Conservation (phyloP, 2,113 vertebrate genomes). For the Chrysochloris asiatica region DNA sequence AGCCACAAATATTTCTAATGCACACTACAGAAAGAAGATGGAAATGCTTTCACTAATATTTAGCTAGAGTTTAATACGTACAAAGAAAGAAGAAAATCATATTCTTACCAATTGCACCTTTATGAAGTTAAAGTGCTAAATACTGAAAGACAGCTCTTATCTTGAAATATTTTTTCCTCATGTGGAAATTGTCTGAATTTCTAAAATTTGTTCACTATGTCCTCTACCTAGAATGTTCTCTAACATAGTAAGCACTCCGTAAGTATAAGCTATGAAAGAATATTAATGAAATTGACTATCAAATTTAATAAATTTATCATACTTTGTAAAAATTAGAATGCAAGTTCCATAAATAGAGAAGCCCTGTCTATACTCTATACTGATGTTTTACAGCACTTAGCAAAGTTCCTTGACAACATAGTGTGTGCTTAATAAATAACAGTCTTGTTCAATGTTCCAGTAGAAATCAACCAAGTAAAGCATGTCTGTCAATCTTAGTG, state of each 20-base stretch:
- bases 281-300: constrained; percentile 22
- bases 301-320: constrained; percentile 1
- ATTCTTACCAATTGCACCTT: not conserved
- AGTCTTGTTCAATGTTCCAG: not conserved
- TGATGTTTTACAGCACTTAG: not conserved
- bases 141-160: not conserved
- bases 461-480: not conserved
- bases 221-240: not conserved
- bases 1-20: too few species aligned
- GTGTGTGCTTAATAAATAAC: not conserved
- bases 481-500: not conserved
- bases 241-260: not conserved
- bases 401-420: not conserved
- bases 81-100: not conserved
- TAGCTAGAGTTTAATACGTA: not conserved
- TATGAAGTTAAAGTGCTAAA: constrained; percentile 9
- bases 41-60: constrained; percentile 48
- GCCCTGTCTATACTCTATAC: not conserved
- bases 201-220: not conserved
- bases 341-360: constrained; percentile 8
- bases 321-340: not conserved
- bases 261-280: constrained; percentile 19
- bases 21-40: too few species aligned
- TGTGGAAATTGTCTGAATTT: constrained; percentile 15
- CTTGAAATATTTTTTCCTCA: not conserved